phyloP scores from a whole-genome alignment of 2,797 vertebrate species.

The Ciconia nigra region DNA sequence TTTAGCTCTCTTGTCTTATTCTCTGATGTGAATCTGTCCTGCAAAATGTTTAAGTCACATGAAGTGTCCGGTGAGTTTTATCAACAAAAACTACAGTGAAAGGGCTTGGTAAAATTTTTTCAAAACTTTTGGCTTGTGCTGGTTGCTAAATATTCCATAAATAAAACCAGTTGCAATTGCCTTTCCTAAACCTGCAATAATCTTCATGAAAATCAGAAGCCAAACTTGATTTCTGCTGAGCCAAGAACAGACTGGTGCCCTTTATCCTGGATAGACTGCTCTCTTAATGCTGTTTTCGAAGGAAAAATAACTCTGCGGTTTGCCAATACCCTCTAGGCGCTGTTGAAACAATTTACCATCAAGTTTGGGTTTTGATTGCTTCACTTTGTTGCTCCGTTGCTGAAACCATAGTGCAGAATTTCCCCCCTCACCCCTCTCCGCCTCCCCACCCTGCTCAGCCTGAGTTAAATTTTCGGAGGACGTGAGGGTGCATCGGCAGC shows the following conservation, averaged over 20 bases:
- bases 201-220: background rate
- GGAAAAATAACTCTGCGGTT: background rate
- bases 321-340: slow-evolving; percentile 29
- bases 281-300: slow-evolving; percentile 7
- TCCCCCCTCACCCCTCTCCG: background rate
- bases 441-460: background rate
- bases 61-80: background rate
- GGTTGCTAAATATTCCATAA: background rate
- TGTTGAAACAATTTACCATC: slow-evolving; percentile 12
- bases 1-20: background rate
- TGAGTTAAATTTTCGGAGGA: background rate
- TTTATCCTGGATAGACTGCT: slow-evolving; percentile 17
- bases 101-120: background rate
- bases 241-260: background rate
- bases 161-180: background rate
- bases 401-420: background rate
- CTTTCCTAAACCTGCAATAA: slow-evolving; percentile 2
- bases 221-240: background rate
- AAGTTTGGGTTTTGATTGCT: slow-evolving; percentile 7
- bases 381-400: background rate
- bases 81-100: background rate
- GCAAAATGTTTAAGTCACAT: background rate
- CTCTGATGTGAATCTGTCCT: background rate
- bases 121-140: background rate
- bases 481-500: background rate